phyloP scores from a whole-genome alignment of 2,797 vertebrate species.

The Crax fasciolata region DNA sequence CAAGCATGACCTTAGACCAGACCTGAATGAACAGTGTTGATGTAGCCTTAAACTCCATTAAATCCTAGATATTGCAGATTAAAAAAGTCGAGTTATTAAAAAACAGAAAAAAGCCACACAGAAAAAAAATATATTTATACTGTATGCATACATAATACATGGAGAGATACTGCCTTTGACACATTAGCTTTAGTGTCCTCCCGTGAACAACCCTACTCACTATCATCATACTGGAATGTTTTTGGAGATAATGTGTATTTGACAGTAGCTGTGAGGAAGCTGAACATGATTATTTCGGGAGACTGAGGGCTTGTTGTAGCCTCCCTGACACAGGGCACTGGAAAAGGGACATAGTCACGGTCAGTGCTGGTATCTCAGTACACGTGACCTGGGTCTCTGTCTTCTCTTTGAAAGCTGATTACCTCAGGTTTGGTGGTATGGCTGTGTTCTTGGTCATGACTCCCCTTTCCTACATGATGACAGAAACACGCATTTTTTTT shows the following conservation, averaged over 20 bases:
- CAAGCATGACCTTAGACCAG: neutral
- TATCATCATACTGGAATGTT: neutral
- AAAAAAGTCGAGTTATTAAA: neutral
- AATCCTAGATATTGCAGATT: neutral
- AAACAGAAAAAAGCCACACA: neutral
- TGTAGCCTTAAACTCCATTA: neutral
- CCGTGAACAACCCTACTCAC: neutral
- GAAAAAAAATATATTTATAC: neutral
- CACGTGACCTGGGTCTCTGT: neutral
- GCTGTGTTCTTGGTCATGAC: neutral
- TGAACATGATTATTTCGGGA: neutral
- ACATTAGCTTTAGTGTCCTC: neutral
- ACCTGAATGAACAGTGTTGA: neutral
- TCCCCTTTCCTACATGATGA: neutral
- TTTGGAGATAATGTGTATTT: neutral
- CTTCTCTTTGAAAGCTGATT: neutral
- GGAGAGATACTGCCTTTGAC: neutral
- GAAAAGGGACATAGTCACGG: accelerated
- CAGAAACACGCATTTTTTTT: neutral
- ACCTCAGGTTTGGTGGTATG: neutral
- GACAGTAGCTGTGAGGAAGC: neutral
- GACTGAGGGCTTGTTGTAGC: neutral
- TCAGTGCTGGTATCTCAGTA: neutral
- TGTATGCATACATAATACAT: neutral
- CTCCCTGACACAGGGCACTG: neutral